Evolutionary conservation across 2,113 vertebrate genomes (phyloP).

Genomic region (Ptychochromis oligacanthus): DNA sequence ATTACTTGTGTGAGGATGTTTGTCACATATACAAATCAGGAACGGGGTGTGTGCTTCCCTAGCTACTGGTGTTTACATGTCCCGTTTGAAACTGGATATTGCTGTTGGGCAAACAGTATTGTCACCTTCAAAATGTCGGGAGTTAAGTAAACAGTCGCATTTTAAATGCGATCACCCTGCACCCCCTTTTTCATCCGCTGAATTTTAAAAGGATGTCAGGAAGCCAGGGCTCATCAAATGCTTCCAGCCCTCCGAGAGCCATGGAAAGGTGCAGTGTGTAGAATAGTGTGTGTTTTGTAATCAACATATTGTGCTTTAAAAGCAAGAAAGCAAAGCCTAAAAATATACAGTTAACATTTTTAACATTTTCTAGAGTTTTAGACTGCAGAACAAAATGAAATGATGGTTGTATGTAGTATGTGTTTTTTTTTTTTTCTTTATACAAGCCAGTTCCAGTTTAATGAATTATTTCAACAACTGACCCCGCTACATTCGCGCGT

Average conservation of each 20-base stretch:
- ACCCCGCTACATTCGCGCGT: background rate
- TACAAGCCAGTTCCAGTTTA: background rate
- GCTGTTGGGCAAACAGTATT: background rate
- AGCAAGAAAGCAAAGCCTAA: background rate
- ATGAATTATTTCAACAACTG: background rate
- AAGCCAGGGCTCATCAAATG: background rate
- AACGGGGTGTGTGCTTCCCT: too few species aligned
- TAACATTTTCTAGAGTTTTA: too few species aligned
- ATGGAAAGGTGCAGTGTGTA: background rate
- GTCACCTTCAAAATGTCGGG: conserved; percentile 36
- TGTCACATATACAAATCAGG: background rate
- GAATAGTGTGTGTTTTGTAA: background rate
- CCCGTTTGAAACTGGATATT: conserved; percentile 10
- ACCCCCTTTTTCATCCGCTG: background rate
- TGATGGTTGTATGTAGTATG: background rate
- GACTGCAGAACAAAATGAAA: background rate
- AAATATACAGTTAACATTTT: background rate
- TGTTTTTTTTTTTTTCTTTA: background rate
- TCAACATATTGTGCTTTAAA: background rate
- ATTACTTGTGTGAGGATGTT: background rate
- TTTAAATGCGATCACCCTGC: conserved; percentile 19
- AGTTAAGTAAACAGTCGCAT: background rate
- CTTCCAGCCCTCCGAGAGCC: background rate
- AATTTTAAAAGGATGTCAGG: background rate
- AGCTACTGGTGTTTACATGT: too few species aligned